Evolutionary conservation across 2,888 invertebrate species (phyloP), one percentile per base, ranked within the genome.

Genomic region (Apotomis capreana): DNA sequence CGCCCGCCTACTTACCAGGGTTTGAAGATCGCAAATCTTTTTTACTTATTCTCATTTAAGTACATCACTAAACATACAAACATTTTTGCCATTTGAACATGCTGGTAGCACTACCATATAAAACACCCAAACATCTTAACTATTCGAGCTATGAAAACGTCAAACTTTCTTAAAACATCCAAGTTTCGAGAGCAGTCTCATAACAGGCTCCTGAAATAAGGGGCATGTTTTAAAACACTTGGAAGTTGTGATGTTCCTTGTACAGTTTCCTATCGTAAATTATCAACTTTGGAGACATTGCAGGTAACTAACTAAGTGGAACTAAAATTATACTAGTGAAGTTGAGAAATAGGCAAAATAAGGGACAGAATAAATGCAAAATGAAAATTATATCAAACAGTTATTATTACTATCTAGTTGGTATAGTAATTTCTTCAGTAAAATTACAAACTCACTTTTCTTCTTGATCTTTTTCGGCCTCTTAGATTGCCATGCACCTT

Each of bases 211-310:
- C 60, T 68, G 62, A 58, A 68, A 68, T 72, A 63, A 68, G 62
- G 62, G 52, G 72, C 63, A 63, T 72, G 68, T 68, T 72, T 68
- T 46, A 72, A 72, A 68, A 72, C 63, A 68, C 63, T 68, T 52
- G 57, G 59, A 58, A 72, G 68, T 72, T 72, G 57, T 26, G 67
- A 68, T 68, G 68, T 54, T 54, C 1, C 57, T 44, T 52, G 61
- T 55, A 57, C 64, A 71, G 62, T 71, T 61, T 58, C 57, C 10
- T 57, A 57, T 71, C 71, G 57, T 68, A 63, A 68, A 68, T 68
- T 72, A 72, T 59, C 5, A 72, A 72, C 52, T 72, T 68, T 59
- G 46, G 46, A 58, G 60, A 60, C 67, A 67, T 36, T 44, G 59
- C 57, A 52, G 57, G 61, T 49, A 40, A 49, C 46, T 9, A 3